Conservation (phyloP, 1,140 invertebrate genomes). For the Zelostemma sp. region DNA sequence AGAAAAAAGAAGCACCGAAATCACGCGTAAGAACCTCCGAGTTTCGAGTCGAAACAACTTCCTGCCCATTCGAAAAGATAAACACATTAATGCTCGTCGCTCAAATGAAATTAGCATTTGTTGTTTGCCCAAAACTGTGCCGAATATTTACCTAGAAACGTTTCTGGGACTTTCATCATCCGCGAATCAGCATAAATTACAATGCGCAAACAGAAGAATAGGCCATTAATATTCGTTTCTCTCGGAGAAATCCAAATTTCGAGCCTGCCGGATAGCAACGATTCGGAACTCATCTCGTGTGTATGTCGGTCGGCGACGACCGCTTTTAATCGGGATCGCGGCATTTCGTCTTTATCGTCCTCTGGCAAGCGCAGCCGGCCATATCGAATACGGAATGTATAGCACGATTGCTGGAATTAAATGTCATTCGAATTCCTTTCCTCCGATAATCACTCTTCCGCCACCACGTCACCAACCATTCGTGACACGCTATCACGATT, state of each 20-base stretch:
- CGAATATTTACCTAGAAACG: slow-evolving; percentile 7
- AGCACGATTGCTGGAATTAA: slow-evolving; percentile 27
- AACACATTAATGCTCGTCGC: no score
- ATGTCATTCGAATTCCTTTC: slow-evolving; percentile 42
- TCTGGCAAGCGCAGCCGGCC: slow-evolving; percentile 20
- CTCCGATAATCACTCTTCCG: slow-evolving; percentile 27
- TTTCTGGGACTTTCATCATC: background rate
- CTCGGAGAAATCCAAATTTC: background rate
- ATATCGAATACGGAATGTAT: slow-evolving; percentile 22
- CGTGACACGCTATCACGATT: slow-evolving; percentile 11
- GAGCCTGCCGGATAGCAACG: slow-evolving; percentile 6
- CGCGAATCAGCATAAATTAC: slow-evolving; percentile 32
- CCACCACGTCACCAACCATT: slow-evolving; percentile 13
- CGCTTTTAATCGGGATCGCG: slow-evolving; percentile 33
- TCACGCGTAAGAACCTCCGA: no score
- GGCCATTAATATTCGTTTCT: background rate
- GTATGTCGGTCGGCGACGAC: slow-evolving; percentile 14
- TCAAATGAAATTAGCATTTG: slow-evolving; percentile 13
- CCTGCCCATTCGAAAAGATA: slow-evolving; percentile 19
- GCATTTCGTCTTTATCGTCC: slow-evolving; percentile 31
- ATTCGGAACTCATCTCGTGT: slow-evolving; percentile 13
- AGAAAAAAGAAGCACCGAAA: background rate
- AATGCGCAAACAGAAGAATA: slow-evolving; percentile 31
- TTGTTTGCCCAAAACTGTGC: background rate
- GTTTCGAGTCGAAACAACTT: no score